A percentile compares a stretch with the other conserved stretches of the same genome.
Evolutionary conservation across 92 coral and sea anemone genomes (phyloP).

Genomic region (Montipora capitata): DNA sequence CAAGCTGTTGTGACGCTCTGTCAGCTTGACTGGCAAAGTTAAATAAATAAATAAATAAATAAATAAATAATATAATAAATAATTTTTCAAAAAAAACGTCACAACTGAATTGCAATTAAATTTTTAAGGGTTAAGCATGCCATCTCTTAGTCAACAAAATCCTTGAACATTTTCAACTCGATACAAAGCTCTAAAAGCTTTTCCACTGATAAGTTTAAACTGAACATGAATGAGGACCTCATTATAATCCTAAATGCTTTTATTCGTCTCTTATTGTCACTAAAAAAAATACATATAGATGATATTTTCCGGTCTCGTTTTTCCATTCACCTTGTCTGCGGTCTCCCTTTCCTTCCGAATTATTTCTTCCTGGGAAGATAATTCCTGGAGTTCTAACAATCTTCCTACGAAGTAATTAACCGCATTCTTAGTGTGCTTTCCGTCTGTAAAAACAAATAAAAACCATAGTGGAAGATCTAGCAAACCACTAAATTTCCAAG

Average conservation of each 20-base stretch:
- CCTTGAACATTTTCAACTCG: background rate
- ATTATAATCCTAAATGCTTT: background rate
- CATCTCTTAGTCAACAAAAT: background rate
- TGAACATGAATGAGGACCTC: background rate
- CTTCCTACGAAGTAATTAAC: slow-evolving; percentile 20
- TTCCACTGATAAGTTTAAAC: background rate
- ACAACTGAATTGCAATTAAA: no score
- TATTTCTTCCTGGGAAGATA: background rate
- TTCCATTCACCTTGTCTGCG: slow-evolving; percentile 12
- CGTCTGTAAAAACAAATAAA: background rate
- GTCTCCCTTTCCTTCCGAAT: slow-evolving; percentile 20
- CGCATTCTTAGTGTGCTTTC: background rate
- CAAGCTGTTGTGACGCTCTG: no score
- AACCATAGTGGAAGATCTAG: background rate
- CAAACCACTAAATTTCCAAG: background rate
- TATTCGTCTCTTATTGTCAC: background rate
- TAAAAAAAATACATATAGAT: background rate
- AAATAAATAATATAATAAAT: no score
- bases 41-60: no score
- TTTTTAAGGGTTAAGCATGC: background rate
- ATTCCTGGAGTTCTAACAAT: background rate
- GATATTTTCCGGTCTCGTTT: background rate
- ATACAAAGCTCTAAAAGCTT: background rate
- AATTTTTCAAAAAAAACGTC: background rate
- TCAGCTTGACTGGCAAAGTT: no score